Evolutionary conservation across 2,888 invertebrate genomes (phyloP).

Genomic region (Rugalucina vietnamica): DNA sequence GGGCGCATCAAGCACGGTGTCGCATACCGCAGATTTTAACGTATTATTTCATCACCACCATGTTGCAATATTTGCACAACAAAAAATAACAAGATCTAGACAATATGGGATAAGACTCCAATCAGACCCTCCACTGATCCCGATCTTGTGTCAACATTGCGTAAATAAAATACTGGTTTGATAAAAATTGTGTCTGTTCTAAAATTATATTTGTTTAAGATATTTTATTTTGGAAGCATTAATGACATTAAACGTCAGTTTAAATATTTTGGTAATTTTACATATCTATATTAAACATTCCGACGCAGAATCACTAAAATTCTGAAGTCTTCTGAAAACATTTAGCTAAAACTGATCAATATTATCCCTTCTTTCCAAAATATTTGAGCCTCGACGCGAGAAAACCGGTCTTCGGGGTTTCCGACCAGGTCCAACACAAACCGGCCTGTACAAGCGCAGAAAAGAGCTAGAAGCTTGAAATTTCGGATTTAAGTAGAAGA

Average conservation of each 20-base stretch:
- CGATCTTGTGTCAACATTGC: conserved; percentile 3
- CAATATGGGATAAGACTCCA: background rate
- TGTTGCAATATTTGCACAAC: background rate
- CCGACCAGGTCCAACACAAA: too few species aligned
- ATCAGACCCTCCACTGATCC: background rate
- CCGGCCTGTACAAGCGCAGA: too few species aligned
- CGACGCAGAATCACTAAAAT: background rate
- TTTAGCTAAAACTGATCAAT: background rate
- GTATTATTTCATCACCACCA: background rate
- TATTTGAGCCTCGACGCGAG: too few species aligned
- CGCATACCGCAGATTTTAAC: conserved; percentile 1
- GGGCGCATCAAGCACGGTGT: background rate
- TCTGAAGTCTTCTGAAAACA: background rate
- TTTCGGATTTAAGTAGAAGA: too few species aligned
- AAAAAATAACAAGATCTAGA: background rate
- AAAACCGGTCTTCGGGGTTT: too few species aligned
- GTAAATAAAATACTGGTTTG: background rate
- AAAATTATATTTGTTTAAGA: background rate
- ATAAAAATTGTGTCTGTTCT: background rate
- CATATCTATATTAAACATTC: conserved; percentile 56
- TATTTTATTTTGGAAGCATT: background rate
- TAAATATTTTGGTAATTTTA: conserved; percentile 58
- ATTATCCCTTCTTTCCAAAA: background rate
- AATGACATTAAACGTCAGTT: conserved; percentile 22
- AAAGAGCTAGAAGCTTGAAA: too few species aligned